Evolutionary conservation across 2,888 invertebrate genomes (phyloP).

Genomic region (Luperina nickerlii): DNA sequence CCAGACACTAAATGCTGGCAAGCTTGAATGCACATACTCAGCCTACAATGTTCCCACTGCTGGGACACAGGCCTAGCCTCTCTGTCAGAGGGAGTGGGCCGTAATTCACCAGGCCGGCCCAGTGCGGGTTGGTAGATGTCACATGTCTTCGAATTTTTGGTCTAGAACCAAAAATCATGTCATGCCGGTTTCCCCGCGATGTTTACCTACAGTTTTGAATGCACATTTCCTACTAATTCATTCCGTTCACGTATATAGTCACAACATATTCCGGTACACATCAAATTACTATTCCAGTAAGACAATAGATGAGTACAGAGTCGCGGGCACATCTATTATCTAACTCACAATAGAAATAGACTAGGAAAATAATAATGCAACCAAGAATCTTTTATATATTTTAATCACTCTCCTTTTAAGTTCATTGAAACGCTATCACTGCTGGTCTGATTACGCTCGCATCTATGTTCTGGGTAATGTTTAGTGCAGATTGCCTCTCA

Average conservation of each 20-base stretch:
- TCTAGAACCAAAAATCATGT: neutral
- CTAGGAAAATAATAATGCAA: conserved; percentile 26
- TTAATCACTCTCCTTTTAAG: conserved; percentile 45
- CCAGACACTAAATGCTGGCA: neutral
- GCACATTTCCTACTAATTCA: neutral
- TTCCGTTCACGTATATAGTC: neutral
- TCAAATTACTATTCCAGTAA: neutral
- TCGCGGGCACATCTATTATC: conserved; percentile 4
- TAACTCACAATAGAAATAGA: conserved; percentile 40
- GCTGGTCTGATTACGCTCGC: conserved; percentile 44
- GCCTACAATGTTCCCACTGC: neutral
- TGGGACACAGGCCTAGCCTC: neutral
- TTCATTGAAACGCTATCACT: conserved; percentile 47
- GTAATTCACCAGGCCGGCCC: neutral
- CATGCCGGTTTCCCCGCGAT: neutral
- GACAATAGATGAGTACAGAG: conserved; percentile 1
- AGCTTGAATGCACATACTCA: neutral
- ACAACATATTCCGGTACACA: neutral
- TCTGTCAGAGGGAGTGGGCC: neutral
- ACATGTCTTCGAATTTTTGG: neutral
- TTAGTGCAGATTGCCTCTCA: conserved; percentile 75
- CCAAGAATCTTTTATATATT: conserved; percentile 28
- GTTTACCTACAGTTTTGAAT: neutral
- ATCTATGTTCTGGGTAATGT: conserved; percentile 62
- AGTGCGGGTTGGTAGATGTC: neutral